Base-by-base conservation (phyloP, 2,113 vertebrate species). In the Asarcornis scutulata region DNA sequence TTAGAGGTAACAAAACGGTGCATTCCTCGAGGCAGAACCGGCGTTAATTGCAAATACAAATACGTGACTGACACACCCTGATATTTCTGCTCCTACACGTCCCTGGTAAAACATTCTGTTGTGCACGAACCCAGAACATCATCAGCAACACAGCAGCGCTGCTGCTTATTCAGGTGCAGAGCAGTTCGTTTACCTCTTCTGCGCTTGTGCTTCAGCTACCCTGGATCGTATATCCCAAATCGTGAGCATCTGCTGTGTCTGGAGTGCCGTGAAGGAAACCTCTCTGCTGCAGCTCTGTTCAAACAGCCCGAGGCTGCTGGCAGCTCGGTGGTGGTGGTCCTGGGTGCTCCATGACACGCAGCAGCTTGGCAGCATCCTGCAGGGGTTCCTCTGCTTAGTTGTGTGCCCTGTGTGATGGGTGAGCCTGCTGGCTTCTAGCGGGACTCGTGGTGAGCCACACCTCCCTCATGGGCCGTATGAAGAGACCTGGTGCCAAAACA, bases 1-100 rank as follows among this genome's bases (percentile, higher is more conserved):
- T 71, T 50, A 6, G 25, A 88, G 72, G 68, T 62, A 74, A 77
- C 77, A 72, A 83, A 83, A 83, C 1, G 1, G 52, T 34, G 40
- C 75, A 40, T 91, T 88, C 76, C 64, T 63, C 11, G 25, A 88
- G 80, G 92, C 55, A 71, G 75, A 85, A 86, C 31, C 50, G 31
- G 25, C 17, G 68, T 48, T 77, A 68, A 85, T 50, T 60, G 36
- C 67, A 66, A 69, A 69, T 36, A 25, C 60, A 60, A 40, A 52
- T 44, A n/a, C 34, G 3, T 6, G 85, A 50, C 83, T 76, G 75
- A 44, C 82, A 69, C 87, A 72, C 84, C 78, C 56, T 58, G 42
- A 27, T 6, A 31, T 36, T 82, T 71, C 66, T 62, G 60, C 8
- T 27, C 26, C 36, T 11, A 27, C 66, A 66, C 22, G 22, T 44